Evolutionary conservation across 2,797 vertebrate species (phyloP), one percentile per base, ranked within the genome.

Genomic region (Oophaga sylvatica): DNA sequence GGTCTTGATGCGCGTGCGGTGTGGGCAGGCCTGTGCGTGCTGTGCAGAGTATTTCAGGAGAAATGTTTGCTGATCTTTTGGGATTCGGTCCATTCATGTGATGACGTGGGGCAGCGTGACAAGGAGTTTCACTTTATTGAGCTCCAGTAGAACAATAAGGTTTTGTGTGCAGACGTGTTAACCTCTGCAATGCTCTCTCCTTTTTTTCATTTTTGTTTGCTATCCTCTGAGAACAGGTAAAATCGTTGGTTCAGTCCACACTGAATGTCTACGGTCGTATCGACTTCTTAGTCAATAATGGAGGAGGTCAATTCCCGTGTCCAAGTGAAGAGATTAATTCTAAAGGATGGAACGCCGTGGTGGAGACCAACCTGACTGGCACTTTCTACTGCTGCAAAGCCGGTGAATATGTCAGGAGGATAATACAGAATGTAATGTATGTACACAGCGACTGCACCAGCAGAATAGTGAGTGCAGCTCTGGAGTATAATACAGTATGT

Each of bases 301-400:
- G 96, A 81, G 98, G 97, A 7, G 97, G 98, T 2, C 98, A 99
- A 90, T 99, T 98, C 84, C 26, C 65, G 0, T 95, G 96, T 91
- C 95, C 93, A 1, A 87, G 89, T 62, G 96, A 96, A 88, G 29
- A 91, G 77, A 97, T 98, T 89, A 93, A 90, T 84, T 90, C 95
- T 8, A 99, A 99, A 92, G 98, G 98, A 85, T 99, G 97, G 97
- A 94, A 97, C 78, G 97, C 98, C 3, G 98, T 99, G 81, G 92
- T 99, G 56, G 97, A 99, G 90, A 99, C 98, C 0, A 99, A 99
- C 92, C 94, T 99, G 88, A 98, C 95, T 0, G 98, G 98, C 59
- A 98, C 97, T 20, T 99, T 99, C 92, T 95, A 97, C 90, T 97
- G 97, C 93, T 98, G 96, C 93, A 96, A 95, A 94, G 95, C 97